phyloP scores from a whole-genome alignment of 2,888 invertebrate genomes.

The Drosophila neonasuta region DNA sequence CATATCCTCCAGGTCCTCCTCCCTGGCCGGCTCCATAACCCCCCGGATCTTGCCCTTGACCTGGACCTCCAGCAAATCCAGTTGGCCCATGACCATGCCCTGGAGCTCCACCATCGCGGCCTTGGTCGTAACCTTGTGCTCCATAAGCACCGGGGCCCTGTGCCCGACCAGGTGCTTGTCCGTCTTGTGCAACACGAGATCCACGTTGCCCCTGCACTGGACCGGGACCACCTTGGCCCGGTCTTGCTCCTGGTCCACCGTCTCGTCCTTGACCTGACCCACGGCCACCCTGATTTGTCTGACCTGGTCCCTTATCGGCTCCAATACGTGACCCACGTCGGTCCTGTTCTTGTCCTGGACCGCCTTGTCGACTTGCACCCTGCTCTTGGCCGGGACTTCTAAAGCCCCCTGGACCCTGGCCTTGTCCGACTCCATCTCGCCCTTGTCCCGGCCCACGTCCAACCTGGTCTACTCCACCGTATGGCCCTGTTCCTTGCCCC shows the following conservation, averaged over 20 bases:
- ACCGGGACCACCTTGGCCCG: conserved; percentile 1
- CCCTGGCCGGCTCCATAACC: neutral
- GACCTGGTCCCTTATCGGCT: neutral
- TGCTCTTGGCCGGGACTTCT: neutral
- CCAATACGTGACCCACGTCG: conserved; percentile 1
- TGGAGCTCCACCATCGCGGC: neutral
- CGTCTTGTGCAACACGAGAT: too few species aligned
- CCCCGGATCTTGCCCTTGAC: neutral
- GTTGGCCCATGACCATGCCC: neutral
- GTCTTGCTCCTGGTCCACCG: neutral
- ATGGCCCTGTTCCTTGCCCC: neutral
- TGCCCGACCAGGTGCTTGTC: neutral
- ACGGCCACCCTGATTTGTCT: neutral
- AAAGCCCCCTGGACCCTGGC: neutral
- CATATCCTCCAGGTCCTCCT: conserved; percentile 10
- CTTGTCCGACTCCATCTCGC: neutral
- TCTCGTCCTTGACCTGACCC: neutral
- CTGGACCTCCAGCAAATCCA: neutral
- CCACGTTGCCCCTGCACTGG: too few species aligned
- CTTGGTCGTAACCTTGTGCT: neutral
- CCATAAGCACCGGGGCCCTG: neutral
- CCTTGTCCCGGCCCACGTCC: neutral
- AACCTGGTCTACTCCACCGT: neutral
- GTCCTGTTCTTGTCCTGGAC: neutral
- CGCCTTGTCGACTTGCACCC: neutral